These are phyloP conservation scores for Benthosema pterotum DNA, from an alignment of 2,797 vertebrate species.

Conservation along the genomic window DNA sequence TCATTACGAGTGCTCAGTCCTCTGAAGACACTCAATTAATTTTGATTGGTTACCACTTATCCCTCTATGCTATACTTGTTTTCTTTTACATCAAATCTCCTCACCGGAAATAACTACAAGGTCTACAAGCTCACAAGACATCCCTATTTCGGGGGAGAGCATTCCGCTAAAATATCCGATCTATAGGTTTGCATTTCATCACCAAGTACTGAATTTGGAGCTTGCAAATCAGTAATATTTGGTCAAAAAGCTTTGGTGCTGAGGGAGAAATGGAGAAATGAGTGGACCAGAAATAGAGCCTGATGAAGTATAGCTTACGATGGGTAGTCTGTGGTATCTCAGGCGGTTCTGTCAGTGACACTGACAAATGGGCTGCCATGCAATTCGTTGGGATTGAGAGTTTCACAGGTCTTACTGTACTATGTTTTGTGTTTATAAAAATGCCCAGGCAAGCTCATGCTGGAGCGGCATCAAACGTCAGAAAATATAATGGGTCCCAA, in stretches of 20 bases:
- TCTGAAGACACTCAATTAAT: constrained; percentile 61
- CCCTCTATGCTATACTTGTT: no score
- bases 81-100: no score
- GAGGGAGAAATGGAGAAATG: no score
- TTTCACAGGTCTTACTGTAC: constrained; percentile 75
- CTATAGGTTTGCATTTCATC: no score
- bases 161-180: no score
- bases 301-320: no score
- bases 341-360: constrained; percentile 51
- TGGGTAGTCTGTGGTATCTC: constrained; percentile 78
- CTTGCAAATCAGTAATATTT: no score
- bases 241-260: no score
- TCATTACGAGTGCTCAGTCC: constrained; percentile 63
- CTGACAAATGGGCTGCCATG: constrained; percentile 7
- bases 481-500: constrained; percentile 94
- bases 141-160: constrained; percentile 61
- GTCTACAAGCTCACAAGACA: no score
- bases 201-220: no score
- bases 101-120: no score
- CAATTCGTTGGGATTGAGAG: constrained; percentile 52
- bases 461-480: constrained; percentile 83
- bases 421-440: constrained; percentile 90
- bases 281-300: no score
- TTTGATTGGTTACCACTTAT: constrained; percentile 44
- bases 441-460: constrained; percentile 89